phyloP scores from a whole-genome alignment of 1,140 invertebrate genomes.

The Vanessa tameamea region DNA sequence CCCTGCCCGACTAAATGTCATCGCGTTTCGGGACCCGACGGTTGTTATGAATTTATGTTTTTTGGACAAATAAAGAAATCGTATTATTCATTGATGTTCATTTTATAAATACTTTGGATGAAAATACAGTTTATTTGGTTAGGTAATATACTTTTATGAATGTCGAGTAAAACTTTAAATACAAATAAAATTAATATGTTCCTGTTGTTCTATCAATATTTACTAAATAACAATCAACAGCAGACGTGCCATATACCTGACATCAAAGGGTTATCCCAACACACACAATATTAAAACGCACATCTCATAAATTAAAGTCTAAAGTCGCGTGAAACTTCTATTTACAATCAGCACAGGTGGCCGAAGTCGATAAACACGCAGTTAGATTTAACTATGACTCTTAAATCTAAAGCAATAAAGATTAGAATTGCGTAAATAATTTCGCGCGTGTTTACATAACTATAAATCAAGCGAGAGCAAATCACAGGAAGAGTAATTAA shows the following conservation, averaged over 20 bases:
- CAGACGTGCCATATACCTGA: slow-evolving; percentile 1
- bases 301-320: background rate
- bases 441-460: background rate
- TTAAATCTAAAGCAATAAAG: background rate
- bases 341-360: slow-evolving; percentile 5
- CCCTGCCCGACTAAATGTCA: slow-evolving; percentile 4
- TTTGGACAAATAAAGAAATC: background rate
- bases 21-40: background rate
- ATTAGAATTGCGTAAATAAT: slow-evolving; percentile 10
- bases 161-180: background rate
- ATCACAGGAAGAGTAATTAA: slow-evolving; percentile 20
- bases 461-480: slow-evolving; percentile 12
- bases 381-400: background rate
- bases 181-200: background rate
- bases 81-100: background rate
- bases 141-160: too few species aligned
- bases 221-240: slow-evolving; percentile 8
- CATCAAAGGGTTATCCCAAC: slow-evolving; percentile 13
- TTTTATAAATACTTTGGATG: too few species aligned
- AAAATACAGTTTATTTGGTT: too few species aligned
- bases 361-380: slow-evolving; percentile 5
- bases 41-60: background rate
- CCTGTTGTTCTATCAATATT: slow-evolving; percentile 13
- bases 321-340: background rate
- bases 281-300: background rate